Conservation (phyloP, 2,888 invertebrate genomes). For the Tachina lurida region DNA sequence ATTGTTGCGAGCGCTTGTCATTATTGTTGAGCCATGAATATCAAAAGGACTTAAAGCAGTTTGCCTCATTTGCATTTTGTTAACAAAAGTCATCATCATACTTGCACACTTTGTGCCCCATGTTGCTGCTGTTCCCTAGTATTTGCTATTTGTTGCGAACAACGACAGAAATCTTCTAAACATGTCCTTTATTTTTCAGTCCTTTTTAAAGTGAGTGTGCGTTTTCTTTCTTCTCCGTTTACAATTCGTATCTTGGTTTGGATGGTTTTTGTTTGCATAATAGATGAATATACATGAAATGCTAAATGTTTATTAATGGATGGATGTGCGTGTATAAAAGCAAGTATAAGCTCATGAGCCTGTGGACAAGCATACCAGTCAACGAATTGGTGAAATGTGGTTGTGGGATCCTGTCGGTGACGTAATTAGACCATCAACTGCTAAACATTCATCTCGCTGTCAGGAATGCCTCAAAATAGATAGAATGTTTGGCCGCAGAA, state of each 20-base stretch:
- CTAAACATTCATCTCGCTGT: slow-evolving; percentile 79
- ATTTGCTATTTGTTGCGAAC: slow-evolving; percentile 32
- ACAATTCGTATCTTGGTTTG: slow-evolving; percentile 15
- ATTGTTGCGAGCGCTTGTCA: slow-evolving; percentile 19
- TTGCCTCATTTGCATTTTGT: slow-evolving; percentile 70
- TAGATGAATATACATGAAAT: slow-evolving; percentile 49
- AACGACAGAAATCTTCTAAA: slow-evolving; percentile 49
- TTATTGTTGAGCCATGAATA: slow-evolving; percentile 62
- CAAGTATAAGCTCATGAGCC: not conserved
- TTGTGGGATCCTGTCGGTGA: slow-evolving; percentile 75
- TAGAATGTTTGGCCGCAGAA: slow-evolving; percentile 42
- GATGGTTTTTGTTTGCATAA: slow-evolving; percentile 38
- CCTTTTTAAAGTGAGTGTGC: not conserved
- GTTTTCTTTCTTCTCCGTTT: not conserved
- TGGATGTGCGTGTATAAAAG: not conserved
- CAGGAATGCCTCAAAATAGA: slow-evolving; percentile 62
- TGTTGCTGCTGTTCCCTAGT: slow-evolving; percentile 36
- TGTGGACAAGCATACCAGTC: slow-evolving; percentile 40
- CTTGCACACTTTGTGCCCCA: slow-evolving; percentile 19
- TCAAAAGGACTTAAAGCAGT: slow-evolving; percentile 62
- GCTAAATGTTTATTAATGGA: slow-evolving; percentile 43
- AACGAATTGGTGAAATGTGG: slow-evolving; percentile 45
- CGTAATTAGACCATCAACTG: slow-evolving; percentile 83
- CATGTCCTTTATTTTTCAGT: slow-evolving; percentile 41
- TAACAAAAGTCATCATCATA: slow-evolving; percentile 68